Conservation (phyloP, 2,113 vertebrate species). For the Psittacula cyanocephala region DNA sequence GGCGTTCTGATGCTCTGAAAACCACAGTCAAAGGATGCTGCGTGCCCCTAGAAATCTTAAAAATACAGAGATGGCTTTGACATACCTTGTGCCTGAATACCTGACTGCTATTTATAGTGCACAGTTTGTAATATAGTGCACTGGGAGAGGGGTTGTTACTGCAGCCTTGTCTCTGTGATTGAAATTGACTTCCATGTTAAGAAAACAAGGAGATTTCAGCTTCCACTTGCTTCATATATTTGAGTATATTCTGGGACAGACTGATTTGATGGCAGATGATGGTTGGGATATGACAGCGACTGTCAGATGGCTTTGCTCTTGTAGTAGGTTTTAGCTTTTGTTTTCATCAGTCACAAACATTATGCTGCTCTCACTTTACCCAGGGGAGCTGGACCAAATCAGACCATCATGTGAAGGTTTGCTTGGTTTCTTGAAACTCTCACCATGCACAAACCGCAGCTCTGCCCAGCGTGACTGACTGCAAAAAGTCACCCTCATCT, state of each 20-base stretch:
- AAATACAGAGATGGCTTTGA: background rate
- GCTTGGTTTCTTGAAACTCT: background rate
- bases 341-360: fast-evolving
- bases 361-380: fast-evolving
- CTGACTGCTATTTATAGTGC: background rate
- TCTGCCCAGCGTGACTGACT: background rate
- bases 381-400: background rate
- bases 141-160: background rate
- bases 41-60: background rate
- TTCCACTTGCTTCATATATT: fast-evolving
- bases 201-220: background rate
- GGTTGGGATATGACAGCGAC: background rate
- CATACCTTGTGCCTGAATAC: background rate
- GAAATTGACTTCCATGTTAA: background rate
- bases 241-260: background rate
- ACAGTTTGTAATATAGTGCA: background rate
- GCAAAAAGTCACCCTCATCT: no score
- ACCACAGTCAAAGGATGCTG: fast-evolving
- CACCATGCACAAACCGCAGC: background rate
- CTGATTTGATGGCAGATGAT: background rate
- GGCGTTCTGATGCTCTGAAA: background rate
- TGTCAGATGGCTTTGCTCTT: background rate
- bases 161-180: background rate
- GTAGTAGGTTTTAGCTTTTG: background rate
- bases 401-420: fast-evolving